Percentiles rank a stretch among this genome's conserved stretches.
Conservation (phyloP, 2,888 invertebrate species). For the Eupithecia pulchellata region DNA sequence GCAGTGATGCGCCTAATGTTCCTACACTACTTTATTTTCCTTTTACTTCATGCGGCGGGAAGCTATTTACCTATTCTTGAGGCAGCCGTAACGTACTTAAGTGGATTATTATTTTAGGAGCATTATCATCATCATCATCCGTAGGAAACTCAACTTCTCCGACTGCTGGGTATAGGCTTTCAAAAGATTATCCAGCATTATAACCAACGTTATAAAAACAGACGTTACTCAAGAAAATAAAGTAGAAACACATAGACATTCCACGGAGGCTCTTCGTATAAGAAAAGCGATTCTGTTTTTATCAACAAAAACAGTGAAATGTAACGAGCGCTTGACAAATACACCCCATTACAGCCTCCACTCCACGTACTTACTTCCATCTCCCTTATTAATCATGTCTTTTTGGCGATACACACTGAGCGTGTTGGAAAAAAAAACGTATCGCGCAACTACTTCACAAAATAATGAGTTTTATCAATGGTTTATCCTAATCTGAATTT, state of each 20-base stretch:
- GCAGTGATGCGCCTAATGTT: too few relatives aligned
- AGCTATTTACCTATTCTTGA: too few relatives aligned
- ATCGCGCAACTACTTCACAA: too few relatives aligned
- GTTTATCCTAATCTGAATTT: not conserved
- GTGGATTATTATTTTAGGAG: too few relatives aligned
- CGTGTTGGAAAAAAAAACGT: not conserved
- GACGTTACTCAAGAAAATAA: not conserved
- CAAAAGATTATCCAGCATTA: too few relatives aligned
- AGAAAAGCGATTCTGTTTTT: conserved; percentile 5
- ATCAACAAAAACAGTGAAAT: conserved; percentile 24
- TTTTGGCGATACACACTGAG: conserved; percentile 9
- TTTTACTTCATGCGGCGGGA: too few relatives aligned
- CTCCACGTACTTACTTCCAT: conserved; percentile 20
- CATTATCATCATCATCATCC: too few relatives aligned
- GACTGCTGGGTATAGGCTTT: too few relatives aligned
- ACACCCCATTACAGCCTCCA: conserved; percentile 21
- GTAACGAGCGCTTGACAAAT: conserved; percentile 29
- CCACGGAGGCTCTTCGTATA: not conserved
- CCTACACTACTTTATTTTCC: too few relatives aligned
- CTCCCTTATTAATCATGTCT: conserved; percentile 50
- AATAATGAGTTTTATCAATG: too few relatives aligned
- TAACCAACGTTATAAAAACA: not conserved
- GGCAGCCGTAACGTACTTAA: too few relatives aligned
- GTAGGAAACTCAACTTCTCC: too few relatives aligned
- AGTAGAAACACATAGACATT: not conserved